These are phyloP conservation scores for Epizoanthus illoricatus DNA, from an alignment of 92 coral and sea anemone species.

Conservation along the genomic window DNA sequence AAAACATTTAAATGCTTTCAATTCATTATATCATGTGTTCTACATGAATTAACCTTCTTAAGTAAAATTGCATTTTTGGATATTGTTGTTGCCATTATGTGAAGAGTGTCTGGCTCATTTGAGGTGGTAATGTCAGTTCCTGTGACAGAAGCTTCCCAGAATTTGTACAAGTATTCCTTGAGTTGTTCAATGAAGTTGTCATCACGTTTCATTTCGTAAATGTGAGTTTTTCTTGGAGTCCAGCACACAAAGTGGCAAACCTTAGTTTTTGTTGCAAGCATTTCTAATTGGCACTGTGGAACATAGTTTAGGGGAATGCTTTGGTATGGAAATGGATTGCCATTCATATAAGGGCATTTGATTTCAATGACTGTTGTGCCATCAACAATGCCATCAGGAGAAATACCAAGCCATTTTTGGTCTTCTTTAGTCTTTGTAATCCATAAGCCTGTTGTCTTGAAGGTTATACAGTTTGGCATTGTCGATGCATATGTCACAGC, in stretches of 20 bases:
- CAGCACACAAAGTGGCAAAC: background rate
- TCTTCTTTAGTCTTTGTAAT: constrained; percentile 2
- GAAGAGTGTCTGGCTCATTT: background rate
- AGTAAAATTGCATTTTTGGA: background rate
- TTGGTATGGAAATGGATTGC: background rate
- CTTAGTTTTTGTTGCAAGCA: background rate
- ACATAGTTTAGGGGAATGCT: background rate
- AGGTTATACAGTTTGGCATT: background rate
- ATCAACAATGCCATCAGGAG: constrained; percentile 46
- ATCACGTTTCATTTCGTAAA: background rate
- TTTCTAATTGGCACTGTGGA: constrained; percentile 1
- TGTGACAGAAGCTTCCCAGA: background rate
- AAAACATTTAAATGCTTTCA: background rate
- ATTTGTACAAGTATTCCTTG: background rate
- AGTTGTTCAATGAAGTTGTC: background rate
- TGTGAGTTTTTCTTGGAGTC: background rate
- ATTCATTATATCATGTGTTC: constrained; percentile 4
- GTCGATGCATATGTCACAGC: constrained; percentile 9
- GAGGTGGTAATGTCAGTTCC: background rate
- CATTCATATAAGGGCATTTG: constrained; percentile 10
- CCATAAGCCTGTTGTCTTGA: constrained; percentile 53
- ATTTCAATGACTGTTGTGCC: constrained; percentile 39
- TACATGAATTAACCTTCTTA: background rate
- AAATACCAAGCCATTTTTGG: constrained; percentile 44
- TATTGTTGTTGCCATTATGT: background rate